These are phyloP conservation scores for Mustela nigripes DNA, from an alignment of 2,113 vertebrate species.

Conservation along the genomic window DNA sequence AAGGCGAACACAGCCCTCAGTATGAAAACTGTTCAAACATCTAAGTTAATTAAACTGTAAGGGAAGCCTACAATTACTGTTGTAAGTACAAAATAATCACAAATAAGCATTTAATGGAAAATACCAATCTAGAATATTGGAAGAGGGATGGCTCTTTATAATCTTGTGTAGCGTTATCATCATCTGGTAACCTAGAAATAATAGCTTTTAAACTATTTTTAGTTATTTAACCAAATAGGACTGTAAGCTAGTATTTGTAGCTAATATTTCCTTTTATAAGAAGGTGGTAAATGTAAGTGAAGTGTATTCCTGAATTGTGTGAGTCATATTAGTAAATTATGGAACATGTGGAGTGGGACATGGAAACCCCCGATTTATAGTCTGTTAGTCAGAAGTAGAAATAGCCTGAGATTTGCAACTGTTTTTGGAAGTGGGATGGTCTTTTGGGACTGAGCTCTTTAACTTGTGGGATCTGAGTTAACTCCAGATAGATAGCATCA, in stretches of 20 bases:
- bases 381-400: background rate
- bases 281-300: background rate
- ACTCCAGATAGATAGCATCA: background rate
- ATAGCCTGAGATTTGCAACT: background rate
- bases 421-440: background rate
- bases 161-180: background rate
- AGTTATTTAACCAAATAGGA: slow-evolving; percentile 36
- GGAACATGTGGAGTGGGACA: background rate
- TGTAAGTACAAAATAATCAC: slow-evolving; percentile 51
- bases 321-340: slow-evolving; percentile 9
- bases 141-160: background rate
- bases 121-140: background rate
- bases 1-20: background rate
- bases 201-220: slow-evolving; percentile 40
- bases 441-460: background rate
- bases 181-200: slow-evolving; percentile 1
- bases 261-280: background rate
- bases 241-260: background rate
- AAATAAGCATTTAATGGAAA: slow-evolving; percentile 41
- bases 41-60: slow-evolving; percentile 18
- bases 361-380: background rate
- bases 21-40: slow-evolving; percentile 39
- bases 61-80: background rate
- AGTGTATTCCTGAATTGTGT: slow-evolving; percentile 2
- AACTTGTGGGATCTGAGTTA: background rate